Percentiles rank a stretch among this genome's conserved stretches.
These are phyloP conservation scores for Zhuqinia jingwanae DNA, from an alignment of 2,888 invertebrate genomes.

Conservation along the genomic window DNA sequence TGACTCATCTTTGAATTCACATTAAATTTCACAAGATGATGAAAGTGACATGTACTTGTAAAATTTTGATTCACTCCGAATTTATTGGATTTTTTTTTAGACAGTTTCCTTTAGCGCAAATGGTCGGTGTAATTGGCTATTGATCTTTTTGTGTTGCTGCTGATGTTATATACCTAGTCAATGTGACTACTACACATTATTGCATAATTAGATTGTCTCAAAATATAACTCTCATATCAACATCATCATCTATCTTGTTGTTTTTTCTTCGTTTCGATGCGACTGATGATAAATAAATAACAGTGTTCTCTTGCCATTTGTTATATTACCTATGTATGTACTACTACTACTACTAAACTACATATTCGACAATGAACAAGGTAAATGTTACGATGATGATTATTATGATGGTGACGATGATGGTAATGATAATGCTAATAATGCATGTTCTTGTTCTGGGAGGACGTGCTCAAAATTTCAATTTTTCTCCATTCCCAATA, in stretches of 20 bases:
- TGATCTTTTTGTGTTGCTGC: not conserved
- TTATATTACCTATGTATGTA: not conserved
- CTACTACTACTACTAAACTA: not conserved
- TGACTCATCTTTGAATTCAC: too few relatives aligned
- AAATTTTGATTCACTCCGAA: not conserved
- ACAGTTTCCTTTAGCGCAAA: not conserved
- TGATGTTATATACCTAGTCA: not conserved
- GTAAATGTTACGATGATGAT: not conserved
- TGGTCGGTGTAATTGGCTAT: not conserved
- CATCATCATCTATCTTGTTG: not conserved
- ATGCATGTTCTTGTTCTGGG: constrained; percentile 8
- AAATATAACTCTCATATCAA: constrained; percentile 8
- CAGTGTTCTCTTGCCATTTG: not conserved
- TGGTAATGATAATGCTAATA: constrained; percentile 1
- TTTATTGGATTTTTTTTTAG: not conserved
- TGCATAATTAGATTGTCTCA: not conserved
- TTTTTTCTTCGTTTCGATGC: not conserved
- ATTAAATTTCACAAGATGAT: too few relatives aligned
- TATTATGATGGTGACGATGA: not conserved
- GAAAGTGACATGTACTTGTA: too few relatives aligned
- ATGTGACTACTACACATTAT: not conserved
- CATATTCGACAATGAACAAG: not conserved
- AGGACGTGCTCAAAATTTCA: constrained; percentile 51
- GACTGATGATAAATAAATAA: not conserved
- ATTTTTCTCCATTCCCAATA: constrained; percentile 51